Evolutionary conservation across 1,140 invertebrate genomes (phyloP).

Genomic region (Zaprionus taronus): DNA sequence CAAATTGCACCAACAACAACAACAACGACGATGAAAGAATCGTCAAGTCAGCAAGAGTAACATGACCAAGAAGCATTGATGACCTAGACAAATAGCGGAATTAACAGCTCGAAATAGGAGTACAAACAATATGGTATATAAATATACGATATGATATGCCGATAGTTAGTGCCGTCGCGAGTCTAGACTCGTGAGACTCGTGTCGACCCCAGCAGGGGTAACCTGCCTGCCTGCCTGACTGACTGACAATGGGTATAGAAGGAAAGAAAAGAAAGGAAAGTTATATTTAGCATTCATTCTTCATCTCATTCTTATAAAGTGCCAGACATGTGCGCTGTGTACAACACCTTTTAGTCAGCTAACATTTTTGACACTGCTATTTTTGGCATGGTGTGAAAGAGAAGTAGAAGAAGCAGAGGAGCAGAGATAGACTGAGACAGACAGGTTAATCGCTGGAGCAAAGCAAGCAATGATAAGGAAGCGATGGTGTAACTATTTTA

Average conservation of each 20-base stretch:
- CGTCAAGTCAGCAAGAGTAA: slow-evolving; percentile 33
- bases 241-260: background rate
- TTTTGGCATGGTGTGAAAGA: background rate
- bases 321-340: background rate
- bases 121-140: slow-evolving; percentile 11
- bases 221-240: no score
- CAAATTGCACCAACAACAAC: slow-evolving; percentile 30
- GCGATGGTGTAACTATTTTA: background rate
- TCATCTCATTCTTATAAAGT: slow-evolving; percentile 5
- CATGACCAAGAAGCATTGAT: slow-evolving; percentile 37
- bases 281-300: slow-evolving; percentile 26
- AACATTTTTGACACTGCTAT: slow-evolving; percentile 1
- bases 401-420: background rate
- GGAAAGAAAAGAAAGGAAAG: slow-evolving; percentile 5
- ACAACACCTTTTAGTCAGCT: background rate
- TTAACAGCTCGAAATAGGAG: slow-evolving; percentile 42
- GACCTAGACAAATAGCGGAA: slow-evolving; percentile 49
- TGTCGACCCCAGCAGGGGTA: background rate
- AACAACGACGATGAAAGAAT: slow-evolving; percentile 1
- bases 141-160: slow-evolving; percentile 1
- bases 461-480: background rate
- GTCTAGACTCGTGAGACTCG: slow-evolving; percentile 16
- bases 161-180: background rate
- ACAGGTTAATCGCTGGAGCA: background rate
- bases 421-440: background rate